Conservation (phyloP, 2,888 invertebrate species). For the Cheilosia soror region DNA sequence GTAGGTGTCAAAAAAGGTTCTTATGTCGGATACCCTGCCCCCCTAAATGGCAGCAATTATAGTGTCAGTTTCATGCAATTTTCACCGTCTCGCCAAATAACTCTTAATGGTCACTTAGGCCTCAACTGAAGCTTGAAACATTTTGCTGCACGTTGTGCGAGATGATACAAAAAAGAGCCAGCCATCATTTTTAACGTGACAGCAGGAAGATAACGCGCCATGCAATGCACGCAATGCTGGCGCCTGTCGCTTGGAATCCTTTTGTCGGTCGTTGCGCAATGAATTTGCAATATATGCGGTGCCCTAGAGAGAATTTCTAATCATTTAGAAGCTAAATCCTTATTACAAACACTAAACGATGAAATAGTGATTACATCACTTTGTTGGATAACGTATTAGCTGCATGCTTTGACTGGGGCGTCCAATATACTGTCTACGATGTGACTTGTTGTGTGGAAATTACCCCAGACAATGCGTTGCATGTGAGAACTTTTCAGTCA, state of each 20-base stretch:
- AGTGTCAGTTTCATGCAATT: conserved; percentile 56
- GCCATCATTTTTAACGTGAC: conserved; percentile 19
- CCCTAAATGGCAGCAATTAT: conserved; percentile 59
- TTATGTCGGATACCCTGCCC: background rate
- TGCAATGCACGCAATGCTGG: conserved; percentile 35
- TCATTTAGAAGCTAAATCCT: conserved; percentile 14
- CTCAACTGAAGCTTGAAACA: conserved; percentile 36
- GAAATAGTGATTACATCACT: background rate
- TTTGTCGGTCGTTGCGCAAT: conserved; percentile 13
- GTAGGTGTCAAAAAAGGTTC: conserved; percentile 49
- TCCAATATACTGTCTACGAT: conserved; percentile 25
- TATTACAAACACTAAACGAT: conserved; percentile 4
- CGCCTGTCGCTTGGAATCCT: conserved; percentile 9
- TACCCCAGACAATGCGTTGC: conserved; percentile 48
- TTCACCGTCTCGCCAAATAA: conserved; percentile 20
- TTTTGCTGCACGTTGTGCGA: conserved; percentile 1
- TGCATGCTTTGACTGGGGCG: background rate
- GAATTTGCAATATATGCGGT: conserved; percentile 19
- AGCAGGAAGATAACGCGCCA: conserved; percentile 16
- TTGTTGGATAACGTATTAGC: conserved; percentile 17
- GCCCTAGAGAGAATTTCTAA: conserved; percentile 7
- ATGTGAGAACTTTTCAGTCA: conserved; percentile 65
- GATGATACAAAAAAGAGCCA: conserved; percentile 3
- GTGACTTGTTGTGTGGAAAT: conserved; percentile 49
- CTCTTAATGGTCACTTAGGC: conserved; percentile 43